Evolutionary conservation across 1,140 invertebrate genomes (phyloP), one percentile per base, ranked within the genome.

Genomic region (Mycetomoellerius zeteki): DNA sequence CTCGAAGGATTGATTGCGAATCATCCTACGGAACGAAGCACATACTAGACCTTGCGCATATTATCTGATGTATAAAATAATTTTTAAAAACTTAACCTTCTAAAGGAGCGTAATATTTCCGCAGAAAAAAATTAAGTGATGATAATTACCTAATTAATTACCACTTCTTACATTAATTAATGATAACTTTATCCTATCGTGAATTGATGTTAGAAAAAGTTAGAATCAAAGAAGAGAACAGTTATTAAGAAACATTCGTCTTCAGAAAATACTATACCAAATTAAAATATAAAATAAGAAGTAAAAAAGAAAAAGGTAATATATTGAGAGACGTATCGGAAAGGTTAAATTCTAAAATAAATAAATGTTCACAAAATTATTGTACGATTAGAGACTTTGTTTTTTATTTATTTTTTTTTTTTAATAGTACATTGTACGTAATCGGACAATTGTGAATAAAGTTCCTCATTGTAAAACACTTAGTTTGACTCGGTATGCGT

Each of bases 11-110:
- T 75, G 69, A 84, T 60, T 60, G 37, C 37, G 54, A 84, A 62
- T 84, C 80, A 64, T 50, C 43, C 80, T 75, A 75, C 14, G 80
- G 69, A 84, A 84, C 80, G 14, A 8, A 62, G 69, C 50, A 58
- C 80, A 82, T 73, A 30, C 14, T 58, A 72, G 33, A 73, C 67
- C 43, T 58, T 33, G 52, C 21, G 24, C 37, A 43, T 82, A 58
- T 73, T 75, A 84, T 84, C 69, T 62, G 69, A 84, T 84, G 37
- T 30, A 62, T 50, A 69, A 27, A 1, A 37, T 47, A 73, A 84
- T 75, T 47, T 47, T 33, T 47, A 33, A 62, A 43, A 80, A 56
- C 19, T 47, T 77, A 77, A 60, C 43, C 12, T 50, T 8, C 14
- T 14, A 56, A 43, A 27, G 2, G 21, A 60, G 14, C 21, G 24